Base-by-base conservation (phyloP, 1,140 invertebrate genomes). In the Oscheius sp. region DNA sequence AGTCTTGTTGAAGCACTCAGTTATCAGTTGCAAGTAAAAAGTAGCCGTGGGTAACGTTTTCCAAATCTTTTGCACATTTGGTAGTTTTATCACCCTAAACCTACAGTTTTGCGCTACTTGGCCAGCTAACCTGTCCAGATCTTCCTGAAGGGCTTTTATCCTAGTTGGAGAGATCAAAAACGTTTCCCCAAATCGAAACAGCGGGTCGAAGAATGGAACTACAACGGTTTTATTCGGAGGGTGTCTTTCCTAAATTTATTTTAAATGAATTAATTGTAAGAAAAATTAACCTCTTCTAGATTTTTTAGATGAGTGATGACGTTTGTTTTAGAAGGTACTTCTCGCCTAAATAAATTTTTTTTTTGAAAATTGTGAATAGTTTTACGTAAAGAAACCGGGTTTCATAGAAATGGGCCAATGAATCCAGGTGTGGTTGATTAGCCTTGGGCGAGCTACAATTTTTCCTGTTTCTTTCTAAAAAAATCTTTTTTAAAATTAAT, bases 381-480 rank as follows among this genome's bases (percentile, higher is more conserved):
- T 18, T 23, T 4, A 35, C n/a, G 2, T 34, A 20, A 35, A n/a
- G 2, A 64, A 10, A 3, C 34, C 31, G 18, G 3, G 32, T 28
- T 31, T 31, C 2, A 35, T 15, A 2, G 3, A 2, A 4, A 18
- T 31, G 4, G 62, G 62, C 29, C n/a, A 64, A 38, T 64, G 62
- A 15, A 68, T 68, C 65, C 65, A 68, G 3, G 65, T 68, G 18
- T 18, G 38, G 31, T 68, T 68, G 65, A 68, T 18, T 29, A 52
- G 18, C 20, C 31, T 59, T 13, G 65, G 65, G 13, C 32, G 4
- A n/a, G 36, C 18, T 45, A 68, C 65, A 18, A 68, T 49, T 55
- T 68, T 68, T 3, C 65, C 65, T 13, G 65, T 68, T 29, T 68
- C 65, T 23, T 29, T 68, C 49, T 68, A 29, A 68, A 42, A 18